phyloP scores from a whole-genome alignment of 35 echinoderm and acorn worm species.

The Apostichopus parvimensis region DNA sequence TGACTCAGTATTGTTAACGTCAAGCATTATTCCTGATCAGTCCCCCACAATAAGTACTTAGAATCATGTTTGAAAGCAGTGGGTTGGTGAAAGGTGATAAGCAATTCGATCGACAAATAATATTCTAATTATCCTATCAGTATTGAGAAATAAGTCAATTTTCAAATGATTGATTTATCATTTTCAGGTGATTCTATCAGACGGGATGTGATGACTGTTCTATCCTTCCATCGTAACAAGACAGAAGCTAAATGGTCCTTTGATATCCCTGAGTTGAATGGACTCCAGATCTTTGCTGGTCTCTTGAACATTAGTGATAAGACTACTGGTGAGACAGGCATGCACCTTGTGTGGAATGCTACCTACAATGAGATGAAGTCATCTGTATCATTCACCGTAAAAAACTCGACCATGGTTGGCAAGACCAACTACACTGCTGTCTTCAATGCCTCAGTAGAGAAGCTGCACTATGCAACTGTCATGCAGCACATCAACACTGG shows the following conservation, averaged over 20 bases:
- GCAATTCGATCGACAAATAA: too few relatives aligned
- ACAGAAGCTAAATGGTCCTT: conserved; percentile 85
- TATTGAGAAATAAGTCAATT: neutral
- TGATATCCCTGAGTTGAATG: conserved; percentile 82
- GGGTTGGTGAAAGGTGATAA: too few relatives aligned
- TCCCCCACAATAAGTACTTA: too few relatives aligned
- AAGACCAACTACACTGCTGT: conserved; percentile 78
- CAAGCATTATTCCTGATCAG: too few relatives aligned
- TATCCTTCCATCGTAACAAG: conserved; percentile 73
- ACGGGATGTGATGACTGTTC: conserved; percentile 70
- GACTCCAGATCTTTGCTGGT: conserved; percentile 78
- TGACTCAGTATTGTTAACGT: too few relatives aligned
- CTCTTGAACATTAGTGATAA: conserved; percentile 63
- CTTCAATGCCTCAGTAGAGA: conserved; percentile 80
- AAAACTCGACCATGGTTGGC: conserved; percentile 36
- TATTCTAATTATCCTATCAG: too few relatives aligned
- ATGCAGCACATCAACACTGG: conserved; percentile 62
- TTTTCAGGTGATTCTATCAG: conserved; percentile 67
- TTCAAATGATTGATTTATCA: neutral
- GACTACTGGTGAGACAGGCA: conserved; percentile 40
- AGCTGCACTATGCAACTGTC: conserved; percentile 67
- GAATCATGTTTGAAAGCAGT: too few relatives aligned
- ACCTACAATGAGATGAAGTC: conserved; percentile 68
- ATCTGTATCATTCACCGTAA: conserved; percentile 68
- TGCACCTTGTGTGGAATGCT: conserved; percentile 75